Evolutionary conservation across 2,888 invertebrate species (phyloP).

Genomic region (Teinopalpus imperialis): DNA sequence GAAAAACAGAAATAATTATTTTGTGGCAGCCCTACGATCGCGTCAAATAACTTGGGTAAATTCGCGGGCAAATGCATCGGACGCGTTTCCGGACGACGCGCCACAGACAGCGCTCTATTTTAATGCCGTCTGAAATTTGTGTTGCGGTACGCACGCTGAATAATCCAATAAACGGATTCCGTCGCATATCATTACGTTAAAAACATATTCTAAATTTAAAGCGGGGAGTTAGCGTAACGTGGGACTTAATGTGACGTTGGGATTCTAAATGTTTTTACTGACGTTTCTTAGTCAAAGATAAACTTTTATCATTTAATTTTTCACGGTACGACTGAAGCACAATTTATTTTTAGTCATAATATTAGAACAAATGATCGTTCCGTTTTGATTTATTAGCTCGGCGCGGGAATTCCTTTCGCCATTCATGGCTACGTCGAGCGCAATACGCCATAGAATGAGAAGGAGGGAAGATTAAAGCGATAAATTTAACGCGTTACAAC

Average conservation of each 20-base stretch:
- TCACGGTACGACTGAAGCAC: too few species aligned
- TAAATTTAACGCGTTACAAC: slow-evolving; percentile 19
- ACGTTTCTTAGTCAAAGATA: too few species aligned
- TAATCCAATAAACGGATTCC: slow-evolving; percentile 35
- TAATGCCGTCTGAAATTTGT: slow-evolving; percentile 35
- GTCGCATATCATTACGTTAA: slow-evolving; percentile 24
- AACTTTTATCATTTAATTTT: too few species aligned
- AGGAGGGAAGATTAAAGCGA: slow-evolving; percentile 23
- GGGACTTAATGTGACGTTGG: not conserved
- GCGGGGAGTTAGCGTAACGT: too few species aligned
- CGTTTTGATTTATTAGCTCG: slow-evolving; percentile 23
- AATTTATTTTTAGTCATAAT: too few species aligned
- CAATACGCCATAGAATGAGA: slow-evolving; percentile 17
- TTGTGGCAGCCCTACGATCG: slow-evolving; percentile 11
- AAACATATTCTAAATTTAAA: slow-evolving; percentile 16
- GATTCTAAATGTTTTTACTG: slow-evolving; percentile 1
- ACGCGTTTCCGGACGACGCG: slow-evolving; percentile 37
- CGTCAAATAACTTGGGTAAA: slow-evolving; percentile 56
- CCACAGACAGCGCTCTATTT: slow-evolving; percentile 31
- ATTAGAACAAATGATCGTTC: slow-evolving; percentile 25
- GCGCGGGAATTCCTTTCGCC: slow-evolving; percentile 20
- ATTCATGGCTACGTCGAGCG: slow-evolving; percentile 12
- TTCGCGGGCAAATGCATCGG: slow-evolving; percentile 60
- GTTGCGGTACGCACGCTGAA: slow-evolving; percentile 38
- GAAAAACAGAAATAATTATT: slow-evolving; percentile 2